Percentiles rank a stretch among this genome's conserved stretches.
phyloP scores from a whole-genome alignment of 2,113 vertebrate genomes.

The Psettodes erumei region DNA sequence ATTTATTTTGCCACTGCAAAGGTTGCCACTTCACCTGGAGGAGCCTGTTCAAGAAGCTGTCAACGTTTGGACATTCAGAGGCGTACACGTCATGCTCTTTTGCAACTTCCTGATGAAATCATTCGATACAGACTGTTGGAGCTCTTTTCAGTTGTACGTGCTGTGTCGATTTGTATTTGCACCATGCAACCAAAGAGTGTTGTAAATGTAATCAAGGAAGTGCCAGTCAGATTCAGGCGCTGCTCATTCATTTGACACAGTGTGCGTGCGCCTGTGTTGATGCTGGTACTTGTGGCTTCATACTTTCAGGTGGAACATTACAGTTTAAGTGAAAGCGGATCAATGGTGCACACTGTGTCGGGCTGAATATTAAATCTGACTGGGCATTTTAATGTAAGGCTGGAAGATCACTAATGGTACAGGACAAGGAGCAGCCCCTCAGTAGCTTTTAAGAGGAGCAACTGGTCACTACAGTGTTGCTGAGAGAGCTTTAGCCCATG shows the following conservation, averaged over 20 bases:
- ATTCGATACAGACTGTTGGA: too few species aligned
- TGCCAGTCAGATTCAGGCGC: constrained; percentile 1
- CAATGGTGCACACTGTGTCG: not conserved
- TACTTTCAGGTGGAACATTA: constrained; percentile 6
- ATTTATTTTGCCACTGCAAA: too few species aligned
- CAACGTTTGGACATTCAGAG: not conserved
- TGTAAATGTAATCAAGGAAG: not conserved
- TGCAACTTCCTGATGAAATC: too few species aligned
- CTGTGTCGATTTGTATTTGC: not conserved
- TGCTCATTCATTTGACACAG: too few species aligned
- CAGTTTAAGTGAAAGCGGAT: constrained; percentile 10
- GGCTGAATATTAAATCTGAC: not conserved
- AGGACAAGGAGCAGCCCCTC: too few species aligned
- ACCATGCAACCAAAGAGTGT: too few species aligned
- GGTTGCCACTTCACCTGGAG: not conserved
- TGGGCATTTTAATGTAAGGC: not conserved
- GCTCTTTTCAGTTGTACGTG: too few species aligned
- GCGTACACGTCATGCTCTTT: too few species aligned
- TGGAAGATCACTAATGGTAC: not conserved
- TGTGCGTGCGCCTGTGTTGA: constrained; percentile 1
- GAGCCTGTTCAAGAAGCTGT: not conserved
- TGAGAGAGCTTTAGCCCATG: not conserved
- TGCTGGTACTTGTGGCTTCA: not conserved
- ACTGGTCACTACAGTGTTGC: too few species aligned
- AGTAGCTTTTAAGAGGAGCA: too few species aligned